phyloP scores from a whole-genome alignment of 2,113 vertebrate species.

The Hydropotes inermis region DNA sequence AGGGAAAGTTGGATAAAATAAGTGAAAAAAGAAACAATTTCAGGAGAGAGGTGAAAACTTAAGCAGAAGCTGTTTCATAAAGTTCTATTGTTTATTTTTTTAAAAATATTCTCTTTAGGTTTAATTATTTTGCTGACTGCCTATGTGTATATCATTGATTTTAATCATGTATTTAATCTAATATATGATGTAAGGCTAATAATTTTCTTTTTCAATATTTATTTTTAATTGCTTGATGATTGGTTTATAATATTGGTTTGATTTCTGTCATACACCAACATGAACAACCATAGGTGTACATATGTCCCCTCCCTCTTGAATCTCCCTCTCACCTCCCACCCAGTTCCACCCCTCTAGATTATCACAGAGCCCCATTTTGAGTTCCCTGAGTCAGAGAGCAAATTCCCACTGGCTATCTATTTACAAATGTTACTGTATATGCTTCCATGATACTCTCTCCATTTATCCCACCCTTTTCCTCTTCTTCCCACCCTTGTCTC shows the following conservation, averaged over 20 bases:
- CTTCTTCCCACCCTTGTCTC: neutral
- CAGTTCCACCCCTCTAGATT: neutral
- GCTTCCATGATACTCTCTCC: neutral
- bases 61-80: neutral
- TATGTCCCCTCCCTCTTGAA: neutral
- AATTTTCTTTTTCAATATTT: neutral
- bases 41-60: neutral
- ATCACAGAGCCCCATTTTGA: neutral
- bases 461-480: neutral
- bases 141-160: neutral
- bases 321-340: neutral
- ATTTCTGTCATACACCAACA: neutral
- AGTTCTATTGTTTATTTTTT: neutral
- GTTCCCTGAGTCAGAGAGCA: neutral
- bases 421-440: neutral
- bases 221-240: neutral
- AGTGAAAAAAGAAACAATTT: neutral
- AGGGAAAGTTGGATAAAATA: neutral
- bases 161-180: neutral
- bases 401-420: neutral
- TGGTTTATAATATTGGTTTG: neutral
- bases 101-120: neutral
- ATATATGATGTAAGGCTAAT: neutral
- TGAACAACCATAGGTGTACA: neutral
- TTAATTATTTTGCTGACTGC: neutral